These are phyloP conservation scores for Salticus scenicus DNA, from an alignment of 2,888 invertebrate genomes.

Conservation along the genomic window DNA sequence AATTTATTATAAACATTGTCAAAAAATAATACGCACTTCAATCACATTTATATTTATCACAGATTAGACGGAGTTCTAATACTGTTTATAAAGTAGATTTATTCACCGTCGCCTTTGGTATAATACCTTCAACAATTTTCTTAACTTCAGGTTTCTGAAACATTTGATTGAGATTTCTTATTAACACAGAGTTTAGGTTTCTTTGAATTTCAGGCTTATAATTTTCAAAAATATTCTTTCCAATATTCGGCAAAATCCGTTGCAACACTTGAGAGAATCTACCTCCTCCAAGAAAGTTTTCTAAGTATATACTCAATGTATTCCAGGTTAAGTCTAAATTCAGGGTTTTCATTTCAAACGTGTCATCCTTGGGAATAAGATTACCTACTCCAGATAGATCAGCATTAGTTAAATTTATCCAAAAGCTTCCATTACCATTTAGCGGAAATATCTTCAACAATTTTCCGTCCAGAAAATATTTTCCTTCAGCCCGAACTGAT, in stretches of 20 bases:
- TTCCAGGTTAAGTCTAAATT: slow-evolving; percentile 58
- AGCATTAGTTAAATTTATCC: slow-evolving; percentile 50
- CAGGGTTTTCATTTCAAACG: slow-evolving; percentile 41
- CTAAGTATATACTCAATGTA: slow-evolving; percentile 30
- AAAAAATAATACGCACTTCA: background rate
- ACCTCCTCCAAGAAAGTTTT: slow-evolving; percentile 67
- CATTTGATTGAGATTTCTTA: slow-evolving; percentile 46
- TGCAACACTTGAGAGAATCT: slow-evolving; percentile 53
- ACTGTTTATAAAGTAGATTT: too few species aligned
- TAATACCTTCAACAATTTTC: slow-evolving; percentile 50
- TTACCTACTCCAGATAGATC: slow-evolving; percentile 41
- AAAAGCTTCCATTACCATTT: slow-evolving; percentile 52
- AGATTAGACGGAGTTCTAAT: background rate
- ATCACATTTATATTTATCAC: background rate
- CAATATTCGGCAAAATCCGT: slow-evolving; percentile 41
- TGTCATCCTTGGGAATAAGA: slow-evolving; percentile 22
- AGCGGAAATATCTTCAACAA: slow-evolving; percentile 62
- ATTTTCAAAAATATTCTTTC: slow-evolving; percentile 59
- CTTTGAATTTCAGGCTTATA: slow-evolving; percentile 51
- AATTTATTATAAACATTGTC: too few species aligned
- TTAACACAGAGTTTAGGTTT: slow-evolving; percentile 39
- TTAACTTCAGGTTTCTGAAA: slow-evolving; percentile 60
- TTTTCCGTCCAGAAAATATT: slow-evolving; percentile 49
- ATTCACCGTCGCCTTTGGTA: too few species aligned
- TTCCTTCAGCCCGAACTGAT: slow-evolving; percentile 30